phyloP scores from a whole-genome alignment of 2,113 vertebrate genomes.

The Serinus canaria region DNA sequence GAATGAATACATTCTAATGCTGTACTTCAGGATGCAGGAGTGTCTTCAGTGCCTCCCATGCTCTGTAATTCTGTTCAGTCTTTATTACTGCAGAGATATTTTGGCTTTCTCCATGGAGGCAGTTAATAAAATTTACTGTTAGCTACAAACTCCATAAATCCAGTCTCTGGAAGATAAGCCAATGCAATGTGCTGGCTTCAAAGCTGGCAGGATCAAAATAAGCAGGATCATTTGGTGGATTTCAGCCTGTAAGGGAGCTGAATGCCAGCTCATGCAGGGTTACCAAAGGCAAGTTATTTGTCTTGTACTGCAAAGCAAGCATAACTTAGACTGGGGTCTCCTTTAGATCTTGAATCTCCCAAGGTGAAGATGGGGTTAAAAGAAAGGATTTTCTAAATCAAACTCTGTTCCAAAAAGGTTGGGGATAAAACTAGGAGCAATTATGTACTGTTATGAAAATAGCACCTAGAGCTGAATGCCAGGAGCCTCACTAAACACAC shows the following conservation, averaged over 20 bases:
- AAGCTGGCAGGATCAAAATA: background rate
- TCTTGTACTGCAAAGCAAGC: background rate
- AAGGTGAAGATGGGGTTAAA: slow-evolving; percentile 14
- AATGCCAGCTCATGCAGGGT: background rate
- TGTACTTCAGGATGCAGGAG: background rate
- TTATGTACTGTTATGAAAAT: slow-evolving; percentile 47
- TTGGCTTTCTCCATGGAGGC: background rate
- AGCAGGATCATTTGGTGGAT: background rate
- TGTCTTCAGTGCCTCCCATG: background rate
- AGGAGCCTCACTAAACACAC: background rate
- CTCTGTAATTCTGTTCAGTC: background rate
- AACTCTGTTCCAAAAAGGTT: background rate
- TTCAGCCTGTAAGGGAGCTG: background rate
- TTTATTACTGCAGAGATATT: background rate
- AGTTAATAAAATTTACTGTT: background rate
- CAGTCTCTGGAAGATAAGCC: background rate
- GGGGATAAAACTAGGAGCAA: slow-evolving; percentile 27
- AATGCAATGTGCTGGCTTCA: background rate
- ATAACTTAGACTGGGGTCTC: background rate
- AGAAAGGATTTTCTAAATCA: slow-evolving; percentile 10
- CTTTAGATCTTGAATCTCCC: background rate
- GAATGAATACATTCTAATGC: too few species aligned
- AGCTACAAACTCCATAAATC: background rate
- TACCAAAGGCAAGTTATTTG: background rate
- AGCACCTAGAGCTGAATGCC: slow-evolving; percentile 23